Conservation (phyloP, 2,888 invertebrate genomes). For the Loripinus fragilis region DNA sequence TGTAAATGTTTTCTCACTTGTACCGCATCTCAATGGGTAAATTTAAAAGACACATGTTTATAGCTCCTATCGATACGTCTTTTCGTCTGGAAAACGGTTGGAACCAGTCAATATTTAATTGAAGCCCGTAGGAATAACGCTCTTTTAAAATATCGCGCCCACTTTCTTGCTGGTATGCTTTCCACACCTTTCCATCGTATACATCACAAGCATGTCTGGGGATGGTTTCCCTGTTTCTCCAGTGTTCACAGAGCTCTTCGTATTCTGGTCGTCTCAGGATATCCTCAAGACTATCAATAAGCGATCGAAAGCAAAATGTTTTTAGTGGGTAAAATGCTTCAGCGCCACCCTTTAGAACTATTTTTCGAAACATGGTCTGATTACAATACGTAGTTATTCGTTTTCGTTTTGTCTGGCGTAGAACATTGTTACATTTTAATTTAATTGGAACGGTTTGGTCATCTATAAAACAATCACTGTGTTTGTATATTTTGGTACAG, state of each 20-base stretch:
- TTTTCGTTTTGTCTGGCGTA: too few relatives aligned
- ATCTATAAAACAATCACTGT: too few relatives aligned
- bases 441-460: too few relatives aligned
- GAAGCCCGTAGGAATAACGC: not conserved
- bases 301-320: not conserved
- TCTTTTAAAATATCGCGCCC: not conserved
- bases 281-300: not conserved
- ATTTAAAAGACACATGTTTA: not conserved
- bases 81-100: not conserved
- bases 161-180: not conserved
- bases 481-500: too few relatives aligned
- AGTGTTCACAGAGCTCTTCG: not conserved
- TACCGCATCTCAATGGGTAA: not conserved
- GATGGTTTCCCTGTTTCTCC: not conserved
- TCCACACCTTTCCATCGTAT: not conserved
- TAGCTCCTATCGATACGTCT: not conserved
- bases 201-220: not conserved
- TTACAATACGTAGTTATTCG: not conserved
- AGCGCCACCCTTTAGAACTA: not conserved
- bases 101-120: not conserved
- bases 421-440: too few relatives aligned
- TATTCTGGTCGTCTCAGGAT: not conserved
- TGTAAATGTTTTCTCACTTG: not conserved
- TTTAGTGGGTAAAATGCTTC: not conserved
- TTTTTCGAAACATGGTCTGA: not conserved